Evolutionary conservation across 2,113 vertebrate genomes (phyloP).

Genomic region (Tyrannus savana): DNA sequence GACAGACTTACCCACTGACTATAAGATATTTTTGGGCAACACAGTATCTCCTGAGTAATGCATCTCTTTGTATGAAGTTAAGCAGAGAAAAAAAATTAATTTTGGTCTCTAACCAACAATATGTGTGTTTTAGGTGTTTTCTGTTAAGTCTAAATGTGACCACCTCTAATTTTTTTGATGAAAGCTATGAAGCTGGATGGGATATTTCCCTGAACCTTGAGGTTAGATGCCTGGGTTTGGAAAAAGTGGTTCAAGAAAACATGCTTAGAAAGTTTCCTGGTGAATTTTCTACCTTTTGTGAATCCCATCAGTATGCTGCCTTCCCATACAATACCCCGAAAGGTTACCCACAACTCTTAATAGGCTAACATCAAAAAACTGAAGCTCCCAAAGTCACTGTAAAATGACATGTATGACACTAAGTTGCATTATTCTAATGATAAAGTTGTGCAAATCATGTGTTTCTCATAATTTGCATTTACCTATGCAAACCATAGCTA

Average conservation of each 20-base stretch:
- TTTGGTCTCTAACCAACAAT: neutral
- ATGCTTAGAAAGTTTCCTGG: neutral
- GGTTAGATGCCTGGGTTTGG: neutral
- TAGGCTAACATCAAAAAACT: neutral
- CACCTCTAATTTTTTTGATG: neutral
- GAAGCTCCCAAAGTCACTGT: neutral
- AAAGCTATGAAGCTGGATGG: neutral
- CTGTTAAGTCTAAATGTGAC: neutral
- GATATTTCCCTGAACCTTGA: neutral
- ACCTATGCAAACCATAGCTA: neutral
- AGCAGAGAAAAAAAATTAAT: neutral
- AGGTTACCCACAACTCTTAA: neutral
- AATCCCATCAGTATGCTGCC: neutral
- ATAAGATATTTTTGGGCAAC: neutral
- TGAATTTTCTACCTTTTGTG: neutral
- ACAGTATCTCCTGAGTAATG: neutral
- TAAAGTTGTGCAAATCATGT: neutral
- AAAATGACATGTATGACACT: neutral
- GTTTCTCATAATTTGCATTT: neutral
- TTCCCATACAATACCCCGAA: neutral
- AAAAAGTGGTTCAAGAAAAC: neutral
- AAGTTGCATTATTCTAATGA: neutral
- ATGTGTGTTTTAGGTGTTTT: accelerated
- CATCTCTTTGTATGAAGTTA: neutral
- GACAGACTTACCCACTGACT: neutral